phyloP scores from a whole-genome alignment of 2,113 vertebrate species.

The Suncus etruscus region DNA sequence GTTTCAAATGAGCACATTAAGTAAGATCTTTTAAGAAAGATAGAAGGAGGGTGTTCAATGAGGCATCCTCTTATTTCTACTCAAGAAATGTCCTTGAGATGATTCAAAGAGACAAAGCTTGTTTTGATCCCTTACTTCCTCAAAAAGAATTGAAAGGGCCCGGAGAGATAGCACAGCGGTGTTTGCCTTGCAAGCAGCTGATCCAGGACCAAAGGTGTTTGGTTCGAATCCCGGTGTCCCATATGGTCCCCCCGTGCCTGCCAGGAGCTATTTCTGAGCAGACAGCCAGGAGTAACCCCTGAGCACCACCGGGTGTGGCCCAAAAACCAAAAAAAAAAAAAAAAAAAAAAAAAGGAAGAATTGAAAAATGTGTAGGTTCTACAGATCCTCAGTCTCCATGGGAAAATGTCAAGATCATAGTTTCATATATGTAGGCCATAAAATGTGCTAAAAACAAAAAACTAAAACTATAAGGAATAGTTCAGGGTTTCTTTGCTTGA shows the following conservation, averaged over 20 bases:
- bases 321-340: too few relatives aligned
- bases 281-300: too few relatives aligned
- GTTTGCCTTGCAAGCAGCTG: too few relatives aligned
- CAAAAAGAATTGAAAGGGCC: background rate
- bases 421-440: background rate
- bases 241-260: too few relatives aligned
- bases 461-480: background rate
- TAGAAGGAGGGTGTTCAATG: too few relatives aligned
- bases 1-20: constrained; percentile 1
- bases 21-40: background rate
- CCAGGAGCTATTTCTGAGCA: too few relatives aligned
- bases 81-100: background rate
- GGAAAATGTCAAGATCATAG: background rate
- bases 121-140: background rate
- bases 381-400: background rate
- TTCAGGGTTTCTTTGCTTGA: background rate
- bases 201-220: too few relatives aligned
- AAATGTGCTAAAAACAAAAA: background rate
- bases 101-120: background rate
- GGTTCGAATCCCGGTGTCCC: too few relatives aligned
- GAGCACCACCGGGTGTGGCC: too few relatives aligned
- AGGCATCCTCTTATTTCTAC: background rate
- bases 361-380: background rate
- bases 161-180: too few relatives aligned
- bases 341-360: too few relatives aligned